Conservation (phyloP, 1,140 invertebrate genomes). For the Mylabris phalerata region DNA sequence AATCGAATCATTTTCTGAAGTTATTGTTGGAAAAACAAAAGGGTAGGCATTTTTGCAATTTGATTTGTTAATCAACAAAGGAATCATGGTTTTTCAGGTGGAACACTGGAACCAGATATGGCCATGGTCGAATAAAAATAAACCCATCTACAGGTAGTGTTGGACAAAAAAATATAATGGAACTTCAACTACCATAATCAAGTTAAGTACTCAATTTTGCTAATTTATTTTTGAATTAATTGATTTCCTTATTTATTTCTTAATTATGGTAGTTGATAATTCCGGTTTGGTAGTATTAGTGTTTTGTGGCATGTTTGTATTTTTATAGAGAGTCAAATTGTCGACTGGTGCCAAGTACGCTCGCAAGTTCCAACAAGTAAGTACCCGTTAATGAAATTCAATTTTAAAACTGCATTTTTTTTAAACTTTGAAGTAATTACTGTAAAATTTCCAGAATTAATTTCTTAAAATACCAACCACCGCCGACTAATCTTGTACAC, state of each 20-base stretch:
- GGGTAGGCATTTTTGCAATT: conserved; percentile 50
- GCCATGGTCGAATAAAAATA: conserved; percentile 46
- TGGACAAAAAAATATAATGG: not conserved
- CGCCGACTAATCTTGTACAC: conserved; percentile 59
- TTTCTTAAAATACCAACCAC: conserved; percentile 72
- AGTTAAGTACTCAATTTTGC: not conserved
- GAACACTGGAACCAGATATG: conserved; percentile 47
- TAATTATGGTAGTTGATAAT: not conserved
- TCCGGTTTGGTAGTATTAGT: not conserved
- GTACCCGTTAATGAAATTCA: conserved; percentile 1
- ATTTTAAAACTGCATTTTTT: not conserved
- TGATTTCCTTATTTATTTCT: not conserved
- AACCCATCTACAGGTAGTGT: conserved; percentile 45
- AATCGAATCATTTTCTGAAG: conserved; percentile 64
- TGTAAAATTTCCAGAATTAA: conserved; percentile 54
- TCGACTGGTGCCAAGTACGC: conserved; percentile 21
- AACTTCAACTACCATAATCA: not conserved
- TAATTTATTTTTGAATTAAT: not conserved
- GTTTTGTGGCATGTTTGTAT: conserved; percentile 17
- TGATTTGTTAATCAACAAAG: conserved; percentile 26
- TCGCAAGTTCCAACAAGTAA: conserved; percentile 12
- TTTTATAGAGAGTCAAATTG: conserved; percentile 27
- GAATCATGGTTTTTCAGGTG: conserved; percentile 42
- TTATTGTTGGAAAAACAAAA: conserved; percentile 65
- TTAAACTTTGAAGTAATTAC: not conserved